phyloP scores from a whole-genome alignment of 2,113 vertebrate species.

The Fregata magnificens region DNA sequence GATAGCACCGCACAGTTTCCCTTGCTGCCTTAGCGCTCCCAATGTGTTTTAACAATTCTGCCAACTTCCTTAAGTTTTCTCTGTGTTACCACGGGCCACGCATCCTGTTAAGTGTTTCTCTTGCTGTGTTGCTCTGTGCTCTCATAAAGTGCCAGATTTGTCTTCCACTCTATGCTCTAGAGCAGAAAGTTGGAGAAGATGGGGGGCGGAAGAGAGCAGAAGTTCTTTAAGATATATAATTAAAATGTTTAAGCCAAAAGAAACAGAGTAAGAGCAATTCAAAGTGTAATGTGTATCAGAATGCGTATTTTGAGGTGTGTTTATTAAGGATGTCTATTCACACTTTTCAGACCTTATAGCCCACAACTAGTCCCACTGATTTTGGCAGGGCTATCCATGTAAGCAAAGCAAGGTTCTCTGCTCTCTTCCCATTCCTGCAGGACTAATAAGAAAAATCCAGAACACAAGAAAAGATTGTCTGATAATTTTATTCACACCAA shows the following conservation, averaged over 20 bases:
- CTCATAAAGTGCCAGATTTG: neutral
- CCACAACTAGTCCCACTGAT: neutral
- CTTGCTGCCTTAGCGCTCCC: neutral
- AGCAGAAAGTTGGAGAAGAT: neutral
- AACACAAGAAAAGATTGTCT: neutral
- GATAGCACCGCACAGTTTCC: neutral
- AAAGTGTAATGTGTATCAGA: neutral
- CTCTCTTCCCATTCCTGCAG: neutral
- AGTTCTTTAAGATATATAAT: neutral
- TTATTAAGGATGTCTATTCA: neutral
- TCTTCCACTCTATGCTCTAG: neutral
- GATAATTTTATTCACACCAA: neutral
- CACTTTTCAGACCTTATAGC: neutral
- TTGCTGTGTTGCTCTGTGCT: neutral
- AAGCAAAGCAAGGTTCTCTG: neutral
- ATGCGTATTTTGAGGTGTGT: neutral
- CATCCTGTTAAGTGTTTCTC: neutral
- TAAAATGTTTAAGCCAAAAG: neutral
- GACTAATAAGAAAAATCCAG: neutral
- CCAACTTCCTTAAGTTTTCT: neutral
- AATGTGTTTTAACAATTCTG: neutral
- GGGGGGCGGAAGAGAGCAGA: neutral
- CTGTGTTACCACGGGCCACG: neutral
- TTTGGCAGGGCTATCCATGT: neutral
- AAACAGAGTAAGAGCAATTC: neutral